These are phyloP conservation scores for Drosophila leonis DNA, from an alignment of 2,888 invertebrate species.

Conservation along the genomic window DNA sequence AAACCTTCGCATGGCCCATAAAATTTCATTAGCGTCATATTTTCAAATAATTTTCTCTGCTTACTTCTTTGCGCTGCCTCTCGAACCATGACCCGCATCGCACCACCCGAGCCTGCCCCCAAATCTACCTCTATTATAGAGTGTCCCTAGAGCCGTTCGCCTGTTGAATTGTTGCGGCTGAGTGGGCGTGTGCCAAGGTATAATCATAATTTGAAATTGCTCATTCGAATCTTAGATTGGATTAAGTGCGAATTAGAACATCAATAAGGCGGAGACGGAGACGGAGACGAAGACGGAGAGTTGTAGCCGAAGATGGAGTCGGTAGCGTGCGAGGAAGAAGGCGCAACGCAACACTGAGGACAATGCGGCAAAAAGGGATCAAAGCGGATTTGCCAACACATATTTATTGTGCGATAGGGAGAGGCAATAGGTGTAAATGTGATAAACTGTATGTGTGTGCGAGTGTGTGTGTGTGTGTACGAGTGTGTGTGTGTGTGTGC, in stretches of 20 bases:
- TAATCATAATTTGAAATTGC: conserved; percentile 83
- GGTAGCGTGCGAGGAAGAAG: background rate
- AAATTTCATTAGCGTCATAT: conserved; percentile 82
- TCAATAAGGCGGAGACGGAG: conserved; percentile 71
- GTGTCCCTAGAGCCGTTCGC: conserved; percentile 54
- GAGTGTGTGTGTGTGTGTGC: conserved; percentile 36
- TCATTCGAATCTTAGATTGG: conserved; percentile 83
- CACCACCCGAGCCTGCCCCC: background rate
- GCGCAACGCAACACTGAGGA: conserved; percentile 78
- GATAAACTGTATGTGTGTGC: conserved; percentile 54
- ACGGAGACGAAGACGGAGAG: background rate
- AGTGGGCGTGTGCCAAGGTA: conserved; percentile 70
- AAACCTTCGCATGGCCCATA: conserved; percentile 82
- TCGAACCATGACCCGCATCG: conserved; percentile 44
- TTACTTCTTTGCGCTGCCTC: conserved; percentile 52
- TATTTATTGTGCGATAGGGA: conserved; percentile 52
- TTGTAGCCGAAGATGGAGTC: background rate
- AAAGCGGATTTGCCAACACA: conserved; percentile 72
- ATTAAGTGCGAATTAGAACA: conserved; percentile 82
- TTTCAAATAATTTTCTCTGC: conserved; percentile 79
- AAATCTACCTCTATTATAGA: conserved; percentile 54
- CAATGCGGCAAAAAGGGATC: conserved; percentile 69
- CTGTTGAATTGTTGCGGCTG: conserved; percentile 67
- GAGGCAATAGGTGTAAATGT: conserved; percentile 71
- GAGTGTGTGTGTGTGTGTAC: conserved; percentile 15